These are phyloP conservation scores for Coptotermes formosanus DNA, from an alignment of 1,140 invertebrate species.

Conservation along the genomic window DNA sequence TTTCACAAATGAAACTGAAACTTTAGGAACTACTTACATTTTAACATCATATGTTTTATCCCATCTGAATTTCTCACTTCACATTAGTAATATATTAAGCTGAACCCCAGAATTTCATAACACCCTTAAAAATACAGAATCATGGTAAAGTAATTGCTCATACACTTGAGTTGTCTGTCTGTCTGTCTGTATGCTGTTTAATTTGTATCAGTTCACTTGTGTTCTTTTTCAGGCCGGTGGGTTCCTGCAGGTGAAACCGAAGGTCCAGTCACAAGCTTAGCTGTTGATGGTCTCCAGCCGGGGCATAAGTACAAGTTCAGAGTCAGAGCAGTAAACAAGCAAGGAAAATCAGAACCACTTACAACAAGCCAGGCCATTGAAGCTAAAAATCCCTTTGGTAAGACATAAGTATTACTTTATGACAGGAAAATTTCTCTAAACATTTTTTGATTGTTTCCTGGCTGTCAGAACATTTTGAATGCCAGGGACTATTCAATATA, in stretches of 20 bases:
- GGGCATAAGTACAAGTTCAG: slow-evolving; percentile 96
- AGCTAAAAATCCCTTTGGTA: slow-evolving; percentile 97
- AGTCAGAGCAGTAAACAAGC: slow-evolving; percentile 91
- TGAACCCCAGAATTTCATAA: too few species aligned
- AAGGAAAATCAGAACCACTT: slow-evolving; percentile 93
- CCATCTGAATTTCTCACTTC: too few species aligned
- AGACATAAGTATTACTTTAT: slow-evolving; percentile 43
- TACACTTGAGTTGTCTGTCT: too few species aligned
- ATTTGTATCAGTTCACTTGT: too few species aligned
- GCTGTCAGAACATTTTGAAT: not conserved
- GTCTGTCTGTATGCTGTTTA: too few species aligned
- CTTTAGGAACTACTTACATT: too few species aligned
- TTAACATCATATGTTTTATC: not conserved
- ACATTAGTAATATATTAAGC: too few species aligned
- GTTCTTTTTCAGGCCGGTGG: slow-evolving; percentile 64
- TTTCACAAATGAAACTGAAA: slow-evolving; percentile 34
- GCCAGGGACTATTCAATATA: not conserved
- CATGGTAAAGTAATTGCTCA: too few species aligned
- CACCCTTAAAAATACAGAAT: too few species aligned
- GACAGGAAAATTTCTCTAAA: not conserved
- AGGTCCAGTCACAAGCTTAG: slow-evolving; percentile 69
- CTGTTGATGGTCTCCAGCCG: slow-evolving; percentile 76
- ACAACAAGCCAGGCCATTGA: slow-evolving; percentile 84
- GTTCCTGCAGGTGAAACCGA: slow-evolving; percentile 87
- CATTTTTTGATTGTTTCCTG: slow-evolving; percentile 7